Conservation (phyloP, 1,140 invertebrate species). For the Leptoteleia sp. region DNA sequence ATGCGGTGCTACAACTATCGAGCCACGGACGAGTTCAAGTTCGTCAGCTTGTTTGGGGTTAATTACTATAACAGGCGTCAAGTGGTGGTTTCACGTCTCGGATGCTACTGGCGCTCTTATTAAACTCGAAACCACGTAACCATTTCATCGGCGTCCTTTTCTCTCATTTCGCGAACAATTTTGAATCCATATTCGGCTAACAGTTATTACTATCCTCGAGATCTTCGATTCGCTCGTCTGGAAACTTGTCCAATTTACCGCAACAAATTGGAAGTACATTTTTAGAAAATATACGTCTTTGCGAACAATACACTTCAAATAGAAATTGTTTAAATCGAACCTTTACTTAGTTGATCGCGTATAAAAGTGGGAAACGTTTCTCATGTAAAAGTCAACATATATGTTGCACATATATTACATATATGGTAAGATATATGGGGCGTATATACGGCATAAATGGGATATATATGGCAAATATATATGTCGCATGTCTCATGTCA, state of each 20-base stretch:
- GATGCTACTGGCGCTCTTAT: constrained; percentile 44
- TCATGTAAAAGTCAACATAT: no score
- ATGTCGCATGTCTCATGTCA: no score
- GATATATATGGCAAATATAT: no score
- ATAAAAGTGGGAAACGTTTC: no score
- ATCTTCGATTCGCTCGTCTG: constrained; percentile 13
- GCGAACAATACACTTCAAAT: no score
- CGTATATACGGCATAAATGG: no score
- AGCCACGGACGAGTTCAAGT: constrained; percentile 52
- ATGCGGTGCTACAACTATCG: constrained; percentile 2
- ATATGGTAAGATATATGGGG: no score
- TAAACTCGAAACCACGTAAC: constrained; percentile 29
- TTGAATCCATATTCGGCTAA: constrained; percentile 22
- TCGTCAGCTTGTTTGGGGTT: constrained; percentile 61
- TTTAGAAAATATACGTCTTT: no score
- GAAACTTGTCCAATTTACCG: constrained; percentile 18
- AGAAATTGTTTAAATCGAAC: no score
- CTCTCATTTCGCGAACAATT: constrained; percentile 11
- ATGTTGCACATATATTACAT: no score
- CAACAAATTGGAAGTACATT: constrained; percentile 6
- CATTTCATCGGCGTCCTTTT: constrained; percentile 22
- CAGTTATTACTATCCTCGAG: constrained; percentile 15
- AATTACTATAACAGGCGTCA: constrained; percentile 66
- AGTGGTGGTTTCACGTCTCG: constrained; percentile 61
- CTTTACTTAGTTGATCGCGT: no score